phyloP scores from a whole-genome alignment of 1,140 invertebrate species.

The Euwallacea similis region DNA sequence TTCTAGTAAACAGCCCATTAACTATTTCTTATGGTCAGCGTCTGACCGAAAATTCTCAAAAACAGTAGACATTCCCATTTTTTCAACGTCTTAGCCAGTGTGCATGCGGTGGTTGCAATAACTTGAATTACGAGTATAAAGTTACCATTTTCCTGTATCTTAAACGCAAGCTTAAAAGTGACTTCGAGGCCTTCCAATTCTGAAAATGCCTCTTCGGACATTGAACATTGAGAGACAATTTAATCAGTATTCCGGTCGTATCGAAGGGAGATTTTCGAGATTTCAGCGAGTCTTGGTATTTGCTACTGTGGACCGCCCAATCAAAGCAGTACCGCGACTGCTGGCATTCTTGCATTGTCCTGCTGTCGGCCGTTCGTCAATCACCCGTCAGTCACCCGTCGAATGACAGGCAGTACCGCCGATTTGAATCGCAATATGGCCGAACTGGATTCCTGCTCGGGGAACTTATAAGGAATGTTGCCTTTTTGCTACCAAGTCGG shows the following conservation, averaged over 20 bases:
- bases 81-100: no score
- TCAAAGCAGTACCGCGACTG: slow-evolving; percentile 8
- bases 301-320: background rate
- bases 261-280: slow-evolving; percentile 14
- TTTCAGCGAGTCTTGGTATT: slow-evolving; percentile 8
- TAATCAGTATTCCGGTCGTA: slow-evolving; percentile 15
- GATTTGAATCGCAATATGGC: slow-evolving; percentile 1
- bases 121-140: no score
- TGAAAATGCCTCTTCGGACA: no score
- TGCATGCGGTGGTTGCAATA: no score
- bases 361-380: slow-evolving; percentile 8
- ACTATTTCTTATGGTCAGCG: no score
- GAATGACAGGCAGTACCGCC: background rate
- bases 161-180: no score
- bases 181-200: no score
- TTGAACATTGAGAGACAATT: slow-evolving; percentile 4
- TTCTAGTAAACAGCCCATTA: no score
- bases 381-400: slow-evolving; percentile 3
- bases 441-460: background rate
- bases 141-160: no score
- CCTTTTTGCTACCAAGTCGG: background rate
- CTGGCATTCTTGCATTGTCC: slow-evolving; percentile 10
- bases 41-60: no score
- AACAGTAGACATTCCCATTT: no score
- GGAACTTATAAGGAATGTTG: background rate